Evolutionary conservation across 1,140 invertebrate genomes (phyloP), one percentile per base, ranked within the genome.

Genomic region (Brachystomella parvula): DNA sequence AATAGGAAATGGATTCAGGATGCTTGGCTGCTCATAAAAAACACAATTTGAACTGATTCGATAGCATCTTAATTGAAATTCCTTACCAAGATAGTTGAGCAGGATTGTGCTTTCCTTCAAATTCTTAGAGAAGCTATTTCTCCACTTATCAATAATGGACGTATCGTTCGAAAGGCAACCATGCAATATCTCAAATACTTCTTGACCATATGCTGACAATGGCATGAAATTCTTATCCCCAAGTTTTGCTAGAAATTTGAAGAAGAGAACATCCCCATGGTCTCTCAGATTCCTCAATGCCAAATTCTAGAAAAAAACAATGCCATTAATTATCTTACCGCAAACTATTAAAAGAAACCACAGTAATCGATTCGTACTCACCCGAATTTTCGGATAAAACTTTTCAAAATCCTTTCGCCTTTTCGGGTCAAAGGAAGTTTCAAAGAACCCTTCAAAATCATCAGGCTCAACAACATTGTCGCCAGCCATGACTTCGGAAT

Each of bases 371-470:
- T 15, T 47, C 6, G 3, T 9, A 26, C 31, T 62, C 65, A 72
- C 71, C 65, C 64, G 71, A 24, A 73, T 69, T 0, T 65, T 60
- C 21, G 68, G 68, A 64, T 73, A 73, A 56, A 73, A 70, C 21
- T 67, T 68, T 65, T 73, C 68, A 53, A 73, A 71, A 30, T 73
- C 71, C 35, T 63, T 26, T 65, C 57, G 60, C 47, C 69, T 73
- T 29, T 73, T 73, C 2, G 64, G 64, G 53, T 73, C 71, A 59
- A 73, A 73, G 0, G 68, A 33, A 17, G 67, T 47, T 59, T 68
- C 67, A 32, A 71, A 73, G 61, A 73, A 73, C 21, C 69, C 68
- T 47, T 69, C 67, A 63, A 73, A 73, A 29, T 73, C 68, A n/a
- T 70, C 67, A n/a, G 67, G 35, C 15, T 71, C 68, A 24, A 73